A percentile compares a stretch with the other conserved stretches of the same genome.
phyloP scores from a whole-genome alignment of 2,113 vertebrate genomes.

The Rhynchopsitta pachyrhyncha region DNA sequence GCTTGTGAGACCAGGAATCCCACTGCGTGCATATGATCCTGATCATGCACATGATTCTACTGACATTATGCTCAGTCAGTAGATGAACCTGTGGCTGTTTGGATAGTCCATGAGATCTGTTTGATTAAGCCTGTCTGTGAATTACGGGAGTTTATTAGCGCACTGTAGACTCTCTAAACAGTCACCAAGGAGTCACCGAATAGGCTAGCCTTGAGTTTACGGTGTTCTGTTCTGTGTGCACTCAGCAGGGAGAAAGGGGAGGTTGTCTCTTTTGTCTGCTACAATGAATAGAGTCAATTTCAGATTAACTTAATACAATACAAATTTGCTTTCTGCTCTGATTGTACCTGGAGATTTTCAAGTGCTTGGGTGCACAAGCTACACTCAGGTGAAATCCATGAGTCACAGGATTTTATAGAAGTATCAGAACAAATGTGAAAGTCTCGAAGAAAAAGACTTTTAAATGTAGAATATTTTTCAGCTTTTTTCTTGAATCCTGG shows the following conservation, averaged over 20 bases:
- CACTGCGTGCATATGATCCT: rapidly evolving
- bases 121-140: not conserved
- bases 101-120: not conserved
- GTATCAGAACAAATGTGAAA: not conserved
- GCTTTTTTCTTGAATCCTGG: not conserved
- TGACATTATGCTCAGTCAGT: not conserved
- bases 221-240: not conserved
- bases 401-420: not conserved
- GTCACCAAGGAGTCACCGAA: not conserved
- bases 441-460: not conserved
- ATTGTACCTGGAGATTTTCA: not conserved
- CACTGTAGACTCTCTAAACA: not conserved
- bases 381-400: not conserved
- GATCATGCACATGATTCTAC: not conserved
- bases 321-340: not conserved
- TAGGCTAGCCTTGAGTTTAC: not conserved
- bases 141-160: not conserved
- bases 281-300: not conserved
- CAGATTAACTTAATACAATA: not conserved
- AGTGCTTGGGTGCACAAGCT: not conserved
- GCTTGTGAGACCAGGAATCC: not conserved
- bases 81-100: not conserved
- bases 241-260: not conserved
- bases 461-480: not conserved
- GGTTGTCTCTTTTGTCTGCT: not conserved